These are phyloP conservation scores for Oxyura jamaicensis DNA, from an alignment of 2,113 vertebrate species.

Conservation along the genomic window DNA sequence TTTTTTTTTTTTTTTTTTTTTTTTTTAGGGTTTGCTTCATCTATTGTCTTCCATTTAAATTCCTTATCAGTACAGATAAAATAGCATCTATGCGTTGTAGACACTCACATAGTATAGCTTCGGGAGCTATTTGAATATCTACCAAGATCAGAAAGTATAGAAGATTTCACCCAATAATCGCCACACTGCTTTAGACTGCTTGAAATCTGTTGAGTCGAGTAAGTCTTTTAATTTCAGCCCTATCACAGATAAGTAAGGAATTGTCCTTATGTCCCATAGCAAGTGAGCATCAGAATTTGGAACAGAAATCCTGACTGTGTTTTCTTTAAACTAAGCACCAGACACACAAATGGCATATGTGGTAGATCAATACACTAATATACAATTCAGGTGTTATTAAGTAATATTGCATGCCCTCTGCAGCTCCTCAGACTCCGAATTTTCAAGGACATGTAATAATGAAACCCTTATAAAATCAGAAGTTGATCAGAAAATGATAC, in stretches of 20 bases:
- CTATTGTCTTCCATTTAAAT: conserved; percentile 1
- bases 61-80: conserved; percentile 13
- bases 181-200: background rate
- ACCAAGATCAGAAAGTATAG: conserved; percentile 23
- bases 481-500: background rate
- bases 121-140: conserved; percentile 34
- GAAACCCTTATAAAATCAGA: background rate
- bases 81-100: background rate
- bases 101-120: background rate
- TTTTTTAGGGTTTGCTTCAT: background rate
- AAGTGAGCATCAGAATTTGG: background rate
- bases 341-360: background rate
- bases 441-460: conserved; percentile 26
- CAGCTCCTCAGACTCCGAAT: background rate
- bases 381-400: conserved; percentile 25
- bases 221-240: background rate
- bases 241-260: background rate
- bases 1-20: background rate
- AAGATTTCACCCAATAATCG: background rate
- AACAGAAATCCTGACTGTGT: background rate
- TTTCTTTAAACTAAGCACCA: background rate
- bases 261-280: background rate
- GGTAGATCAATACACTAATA: conserved; percentile 14
- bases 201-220: background rate
- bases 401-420: background rate